Evolutionary conservation across 1,140 invertebrate genomes (phyloP).

Genomic region (Calephelis nemesis): DNA sequence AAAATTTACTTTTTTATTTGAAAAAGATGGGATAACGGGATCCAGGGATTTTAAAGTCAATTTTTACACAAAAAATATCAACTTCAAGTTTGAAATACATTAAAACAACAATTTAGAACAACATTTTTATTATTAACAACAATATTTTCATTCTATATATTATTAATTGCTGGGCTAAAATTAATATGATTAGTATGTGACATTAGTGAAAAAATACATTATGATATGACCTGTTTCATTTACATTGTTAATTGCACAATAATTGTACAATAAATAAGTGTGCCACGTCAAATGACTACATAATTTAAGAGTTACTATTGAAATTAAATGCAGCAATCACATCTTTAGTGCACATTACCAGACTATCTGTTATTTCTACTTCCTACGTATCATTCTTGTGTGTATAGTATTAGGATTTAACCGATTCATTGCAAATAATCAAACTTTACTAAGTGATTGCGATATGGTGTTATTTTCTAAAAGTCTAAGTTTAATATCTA

Average conservation of each 20-base stretch:
- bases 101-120: conserved; percentile 17
- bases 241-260: conserved; percentile 19
- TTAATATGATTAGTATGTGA: conserved; percentile 19
- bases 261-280: conserved; percentile 15
- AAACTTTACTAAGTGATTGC: not conserved
- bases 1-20: too few species aligned
- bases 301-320: conserved; percentile 1
- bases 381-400: conserved; percentile 1
- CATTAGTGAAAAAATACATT: conserved; percentile 26
- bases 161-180: conserved; percentile 20
- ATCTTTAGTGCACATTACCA: conserved; percentile 10
- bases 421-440: conserved; percentile 4
- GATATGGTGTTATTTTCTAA: too few species aligned
- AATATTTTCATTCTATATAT: conserved; percentile 18
- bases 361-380: conserved; percentile 9
- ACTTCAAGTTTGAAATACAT: conserved; percentile 30
- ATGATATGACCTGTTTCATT: conserved; percentile 10
- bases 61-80: too few species aligned
- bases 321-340: conserved; percentile 19
- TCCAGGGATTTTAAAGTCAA: too few species aligned
- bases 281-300: conserved; percentile 18
- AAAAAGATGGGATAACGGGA: too few species aligned
- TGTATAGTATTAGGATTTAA: conserved; percentile 9
- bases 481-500: too few species aligned
- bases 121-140: conserved; percentile 19